These are phyloP conservation scores for Phorcus lineatus DNA, from an alignment of 2,888 invertebrate genomes.

Conservation along the genomic window DNA sequence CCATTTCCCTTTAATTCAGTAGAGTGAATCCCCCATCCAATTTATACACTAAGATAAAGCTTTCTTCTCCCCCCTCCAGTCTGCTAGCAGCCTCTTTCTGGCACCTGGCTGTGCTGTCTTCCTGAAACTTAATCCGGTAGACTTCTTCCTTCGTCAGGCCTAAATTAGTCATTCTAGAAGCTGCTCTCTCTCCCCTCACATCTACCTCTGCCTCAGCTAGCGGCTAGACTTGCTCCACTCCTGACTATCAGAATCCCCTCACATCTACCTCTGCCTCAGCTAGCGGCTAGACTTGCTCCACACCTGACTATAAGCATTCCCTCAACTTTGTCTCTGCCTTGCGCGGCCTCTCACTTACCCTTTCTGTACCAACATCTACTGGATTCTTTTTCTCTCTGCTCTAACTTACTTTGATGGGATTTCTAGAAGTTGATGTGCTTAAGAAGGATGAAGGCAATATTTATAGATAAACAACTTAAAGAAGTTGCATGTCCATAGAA, in stretches of 20 bases:
- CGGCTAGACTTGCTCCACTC: background rate
- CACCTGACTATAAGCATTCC: background rate
- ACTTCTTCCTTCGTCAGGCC: conserved; percentile 2
- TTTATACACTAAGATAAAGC: no score
- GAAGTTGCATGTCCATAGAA: no score
- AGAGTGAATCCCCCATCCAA: no score
- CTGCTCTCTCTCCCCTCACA: background rate
- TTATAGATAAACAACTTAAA: no score
- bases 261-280: background rate
- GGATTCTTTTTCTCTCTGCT: no score
- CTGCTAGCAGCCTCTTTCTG: background rate
- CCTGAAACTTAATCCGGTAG: conserved; percentile 1
- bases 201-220: background rate
- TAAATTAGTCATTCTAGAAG: conserved; percentile 8
- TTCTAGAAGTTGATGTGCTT: no score
- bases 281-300: no score
- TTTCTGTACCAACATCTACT: no score
- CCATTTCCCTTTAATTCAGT: no score
- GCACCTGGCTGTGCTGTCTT: conserved; percentile 10
- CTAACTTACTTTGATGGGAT: no score
- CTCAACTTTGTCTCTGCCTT: background rate
- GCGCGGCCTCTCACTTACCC: no score
- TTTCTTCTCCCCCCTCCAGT: background rate
- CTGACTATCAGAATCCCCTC: background rate
- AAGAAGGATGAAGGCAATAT: no score